phyloP scores from a whole-genome alignment of 2,888 invertebrate species.

The Anthophora plumipes region DNA sequence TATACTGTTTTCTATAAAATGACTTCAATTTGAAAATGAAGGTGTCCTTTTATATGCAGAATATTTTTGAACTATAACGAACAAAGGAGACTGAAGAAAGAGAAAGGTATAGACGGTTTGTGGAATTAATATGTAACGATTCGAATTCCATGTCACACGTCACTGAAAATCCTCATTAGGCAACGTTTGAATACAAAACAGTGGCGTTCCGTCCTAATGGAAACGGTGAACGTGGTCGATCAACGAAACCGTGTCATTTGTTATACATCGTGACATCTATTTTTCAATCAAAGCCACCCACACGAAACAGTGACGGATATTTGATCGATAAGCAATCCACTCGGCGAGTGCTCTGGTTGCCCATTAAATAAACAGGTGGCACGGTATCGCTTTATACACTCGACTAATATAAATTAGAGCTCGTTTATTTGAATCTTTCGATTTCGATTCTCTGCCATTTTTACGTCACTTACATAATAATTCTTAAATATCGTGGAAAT shows the following conservation, averaged over 20 bases:
- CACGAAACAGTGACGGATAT: background rate
- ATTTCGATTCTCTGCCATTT: background rate
- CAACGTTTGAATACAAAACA: background rate
- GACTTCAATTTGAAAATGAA: too few species aligned
- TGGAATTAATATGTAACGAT: conserved; percentile 8
- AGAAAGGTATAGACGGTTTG: background rate
- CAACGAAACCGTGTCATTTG: conserved; percentile 15
- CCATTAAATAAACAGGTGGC: conserved; percentile 21
- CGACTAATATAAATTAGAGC: conserved; percentile 18
- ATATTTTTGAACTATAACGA: background rate
- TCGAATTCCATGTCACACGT: background rate
- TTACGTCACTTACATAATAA: background rate
- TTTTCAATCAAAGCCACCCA: conserved; percentile 6
- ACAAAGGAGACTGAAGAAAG: background rate
- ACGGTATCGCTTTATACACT: background rate
- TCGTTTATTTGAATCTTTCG: background rate
- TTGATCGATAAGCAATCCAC: conserved; percentile 19
- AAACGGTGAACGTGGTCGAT: background rate
- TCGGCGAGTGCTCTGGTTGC: background rate
- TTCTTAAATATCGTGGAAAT: background rate
- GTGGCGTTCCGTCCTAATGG: conserved; percentile 2
- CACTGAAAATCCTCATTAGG: conserved; percentile 4
- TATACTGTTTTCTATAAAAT: too few species aligned
- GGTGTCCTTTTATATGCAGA: too few species aligned
- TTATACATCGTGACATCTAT: background rate